Percentiles rank a stretch among this genome's conserved stretches.
phyloP scores from a whole-genome alignment of 2,888 invertebrate species.

The Pelosia muscerda region DNA sequence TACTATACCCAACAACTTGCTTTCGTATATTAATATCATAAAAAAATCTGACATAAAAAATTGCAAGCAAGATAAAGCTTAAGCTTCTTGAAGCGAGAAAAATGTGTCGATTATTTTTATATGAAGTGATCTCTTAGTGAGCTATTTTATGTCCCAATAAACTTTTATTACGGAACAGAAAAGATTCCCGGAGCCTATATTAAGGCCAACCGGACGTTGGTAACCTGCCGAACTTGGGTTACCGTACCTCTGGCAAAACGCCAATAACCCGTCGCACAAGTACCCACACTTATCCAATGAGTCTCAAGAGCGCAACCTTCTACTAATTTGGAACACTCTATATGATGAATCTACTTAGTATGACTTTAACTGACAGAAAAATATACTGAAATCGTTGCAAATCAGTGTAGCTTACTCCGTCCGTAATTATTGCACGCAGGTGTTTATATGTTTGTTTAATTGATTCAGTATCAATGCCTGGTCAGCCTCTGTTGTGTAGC shows the following conservation, averaged over 20 bases:
- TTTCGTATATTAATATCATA: conserved; percentile 34
- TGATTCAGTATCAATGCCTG: too few relatives aligned
- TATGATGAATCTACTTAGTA: conserved; percentile 35
- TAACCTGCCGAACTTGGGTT: conserved; percentile 76
- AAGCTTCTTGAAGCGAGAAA: conserved; percentile 46
- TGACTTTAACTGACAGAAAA: conserved; percentile 41
- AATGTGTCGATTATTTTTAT: conserved; percentile 69
- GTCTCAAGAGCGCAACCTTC: conserved; percentile 53
- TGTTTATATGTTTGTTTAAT: conserved; percentile 31
- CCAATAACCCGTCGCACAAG: conserved; percentile 60
- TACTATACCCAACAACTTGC: background rate
- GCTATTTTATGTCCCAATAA: conserved; percentile 72
- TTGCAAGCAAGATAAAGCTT: conserved; percentile 44
- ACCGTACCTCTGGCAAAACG: conserved; percentile 66
- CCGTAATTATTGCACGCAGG: background rate
- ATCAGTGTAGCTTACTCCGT: too few relatives aligned
- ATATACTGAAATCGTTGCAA: too few relatives aligned
- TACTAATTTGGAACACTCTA: conserved; percentile 56
- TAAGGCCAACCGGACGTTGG: conserved; percentile 76
- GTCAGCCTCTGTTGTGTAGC: too few relatives aligned
- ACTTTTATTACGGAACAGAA: conserved; percentile 73
- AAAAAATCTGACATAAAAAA: conserved; percentile 54
- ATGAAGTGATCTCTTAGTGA: conserved; percentile 71
- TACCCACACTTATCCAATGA: conserved; percentile 57
- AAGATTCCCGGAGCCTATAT: conserved; percentile 70